These are phyloP conservation scores for Cavia aperea DNA, from an alignment of 2,113 vertebrate genomes.

Conservation along the genomic window DNA sequence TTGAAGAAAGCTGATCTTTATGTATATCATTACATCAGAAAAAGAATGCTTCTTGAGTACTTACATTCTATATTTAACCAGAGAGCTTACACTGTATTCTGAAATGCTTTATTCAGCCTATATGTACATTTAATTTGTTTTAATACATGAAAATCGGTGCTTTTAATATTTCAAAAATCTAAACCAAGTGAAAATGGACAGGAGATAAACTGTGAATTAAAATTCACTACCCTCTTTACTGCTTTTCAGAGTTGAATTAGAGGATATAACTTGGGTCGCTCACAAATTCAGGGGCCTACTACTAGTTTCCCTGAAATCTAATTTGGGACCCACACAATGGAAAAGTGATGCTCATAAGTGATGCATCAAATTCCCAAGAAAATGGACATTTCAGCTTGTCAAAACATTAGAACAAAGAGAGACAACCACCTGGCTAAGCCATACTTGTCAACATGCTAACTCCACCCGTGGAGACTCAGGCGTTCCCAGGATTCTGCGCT, in stretches of 20 bases:
- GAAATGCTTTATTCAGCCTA: background rate
- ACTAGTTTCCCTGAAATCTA: background rate
- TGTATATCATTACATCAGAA: background rate
- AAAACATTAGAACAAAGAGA: background rate
- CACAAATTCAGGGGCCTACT: background rate
- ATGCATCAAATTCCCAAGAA: background rate
- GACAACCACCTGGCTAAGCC: background rate
- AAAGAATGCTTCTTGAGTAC: background rate
- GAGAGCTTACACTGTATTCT: background rate
- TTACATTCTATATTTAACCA: background rate
- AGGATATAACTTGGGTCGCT: background rate
- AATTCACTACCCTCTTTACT: background rate
- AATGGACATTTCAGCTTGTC: background rate
- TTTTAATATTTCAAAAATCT: background rate
- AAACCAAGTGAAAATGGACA: background rate
- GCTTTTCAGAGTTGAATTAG: background rate
- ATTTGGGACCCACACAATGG: background rate
- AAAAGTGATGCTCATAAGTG: background rate
- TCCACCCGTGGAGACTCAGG: background rate
- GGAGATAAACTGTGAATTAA: background rate
- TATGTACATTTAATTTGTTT: background rate
- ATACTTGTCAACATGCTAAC: background rate
- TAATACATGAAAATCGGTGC: background rate
- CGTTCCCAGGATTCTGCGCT: background rate
- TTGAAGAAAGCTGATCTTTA: background rate